phyloP scores from a whole-genome alignment of 2,888 invertebrate genomes.

The Choreutis nemorana region DNA sequence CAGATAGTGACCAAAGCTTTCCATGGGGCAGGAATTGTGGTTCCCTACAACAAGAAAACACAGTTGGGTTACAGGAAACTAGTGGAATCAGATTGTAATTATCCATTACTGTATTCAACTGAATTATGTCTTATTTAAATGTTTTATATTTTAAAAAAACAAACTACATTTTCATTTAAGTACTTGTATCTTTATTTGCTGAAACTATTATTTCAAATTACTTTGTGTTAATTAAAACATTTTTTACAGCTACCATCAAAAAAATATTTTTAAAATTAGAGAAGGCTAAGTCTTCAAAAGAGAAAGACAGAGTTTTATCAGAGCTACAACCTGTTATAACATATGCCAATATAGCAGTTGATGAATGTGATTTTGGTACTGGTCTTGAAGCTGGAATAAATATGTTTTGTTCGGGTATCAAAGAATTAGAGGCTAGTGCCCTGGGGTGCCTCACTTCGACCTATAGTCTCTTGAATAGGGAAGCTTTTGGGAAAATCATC shows the following conservation, averaged over 20 bases:
- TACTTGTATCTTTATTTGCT: neutral
- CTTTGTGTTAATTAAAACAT: slow-evolving; percentile 1
- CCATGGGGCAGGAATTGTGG: slow-evolving; percentile 84
- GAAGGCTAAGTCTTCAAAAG: slow-evolving; percentile 63
- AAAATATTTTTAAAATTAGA: slow-evolving; percentile 73
- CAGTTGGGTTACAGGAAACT: slow-evolving; percentile 85
- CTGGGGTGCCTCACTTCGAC: slow-evolving; percentile 73
- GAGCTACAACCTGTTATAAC: slow-evolving; percentile 84
- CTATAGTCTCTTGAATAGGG: slow-evolving; percentile 78
- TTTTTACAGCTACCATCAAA: slow-evolving; percentile 69
- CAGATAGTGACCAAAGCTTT: slow-evolving; percentile 75
- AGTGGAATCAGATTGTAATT: slow-evolving; percentile 72
- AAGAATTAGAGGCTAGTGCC: slow-evolving; percentile 72
- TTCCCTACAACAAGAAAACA: slow-evolving; percentile 82
- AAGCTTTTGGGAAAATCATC: slow-evolving; percentile 76
- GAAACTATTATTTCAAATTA: neutral
- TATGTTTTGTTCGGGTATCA: slow-evolving; percentile 79
- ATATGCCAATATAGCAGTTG: slow-evolving; percentile 87
- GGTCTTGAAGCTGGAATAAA: slow-evolving; percentile 89
- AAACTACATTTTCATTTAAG: neutral
- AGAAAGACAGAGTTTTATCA: slow-evolving; percentile 69
- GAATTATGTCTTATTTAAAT: neutral
- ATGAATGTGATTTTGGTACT: slow-evolving; percentile 95
- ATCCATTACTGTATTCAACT: slow-evolving; percentile 1
- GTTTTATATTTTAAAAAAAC: neutral